A percentile compares a stretch with the other conserved stretches of the same genome.
Conservation (phyloP, 2,113 vertebrate species). For the Vombatus ursinus region DNA sequence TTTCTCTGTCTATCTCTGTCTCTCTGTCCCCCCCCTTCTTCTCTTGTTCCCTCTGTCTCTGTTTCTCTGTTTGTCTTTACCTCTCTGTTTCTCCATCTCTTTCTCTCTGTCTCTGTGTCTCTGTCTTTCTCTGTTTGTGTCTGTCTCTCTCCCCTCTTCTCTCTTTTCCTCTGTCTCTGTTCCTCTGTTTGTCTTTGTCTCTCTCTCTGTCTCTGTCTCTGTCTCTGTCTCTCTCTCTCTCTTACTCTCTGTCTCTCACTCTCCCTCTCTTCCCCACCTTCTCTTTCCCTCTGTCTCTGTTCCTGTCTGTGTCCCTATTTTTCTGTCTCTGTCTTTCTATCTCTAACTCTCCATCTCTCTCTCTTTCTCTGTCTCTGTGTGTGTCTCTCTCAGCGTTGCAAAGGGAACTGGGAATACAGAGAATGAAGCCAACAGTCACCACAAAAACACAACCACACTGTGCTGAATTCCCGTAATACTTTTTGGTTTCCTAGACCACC, state of each 20-base stretch:
- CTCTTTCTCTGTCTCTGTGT: not conserved
- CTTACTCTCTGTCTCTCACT: not conserved
- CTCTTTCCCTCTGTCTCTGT: not conserved
- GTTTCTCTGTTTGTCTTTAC: not conserved
- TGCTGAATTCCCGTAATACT: not conserved
- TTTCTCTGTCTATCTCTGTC: too few species aligned
- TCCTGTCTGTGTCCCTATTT: fast-evolving
- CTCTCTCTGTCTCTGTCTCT: too few species aligned
- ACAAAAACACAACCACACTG: not conserved
- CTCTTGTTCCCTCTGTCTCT: not conserved
- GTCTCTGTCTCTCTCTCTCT: not conserved
- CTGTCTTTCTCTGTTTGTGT: too few species aligned
- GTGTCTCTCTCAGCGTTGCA: not conserved
- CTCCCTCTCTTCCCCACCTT: not conserved
- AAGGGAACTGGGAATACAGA: not conserved
- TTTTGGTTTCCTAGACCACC: not conserved
- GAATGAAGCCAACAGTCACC: not conserved
- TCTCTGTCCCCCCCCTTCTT: too few species aligned
- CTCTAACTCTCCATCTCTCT: not conserved
- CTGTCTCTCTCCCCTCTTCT: too few species aligned
- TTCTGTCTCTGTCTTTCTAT: not conserved
- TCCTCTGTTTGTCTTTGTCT: not conserved
- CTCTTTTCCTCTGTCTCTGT: too few species aligned
- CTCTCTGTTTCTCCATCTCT: not conserved
- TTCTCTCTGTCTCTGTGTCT: too few species aligned